Conservation (phyloP, 2,888 invertebrate genomes). For the Eudemis profundana region DNA sequence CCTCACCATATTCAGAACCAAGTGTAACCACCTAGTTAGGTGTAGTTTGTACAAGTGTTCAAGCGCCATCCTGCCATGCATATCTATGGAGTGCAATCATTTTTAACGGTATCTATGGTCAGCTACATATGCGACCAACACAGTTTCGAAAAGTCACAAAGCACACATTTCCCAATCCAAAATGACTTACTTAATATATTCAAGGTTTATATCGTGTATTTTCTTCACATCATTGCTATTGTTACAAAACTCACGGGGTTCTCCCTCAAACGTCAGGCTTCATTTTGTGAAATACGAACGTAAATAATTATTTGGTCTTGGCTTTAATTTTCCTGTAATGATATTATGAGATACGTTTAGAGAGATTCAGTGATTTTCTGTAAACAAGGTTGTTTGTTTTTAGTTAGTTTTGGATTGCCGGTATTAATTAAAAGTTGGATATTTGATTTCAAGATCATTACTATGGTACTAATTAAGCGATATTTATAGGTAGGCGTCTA, state of each 20-base stretch:
- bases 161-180: neutral
- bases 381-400: neutral
- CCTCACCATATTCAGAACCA: neutral
- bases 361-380: constrained; percentile 21
- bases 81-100: neutral
- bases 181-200: neutral
- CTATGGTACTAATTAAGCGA: neutral
- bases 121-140: neutral
- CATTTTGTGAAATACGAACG: constrained; percentile 4
- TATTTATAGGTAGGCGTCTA: neutral
- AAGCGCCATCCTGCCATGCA: neutral
- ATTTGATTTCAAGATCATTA: neutral
- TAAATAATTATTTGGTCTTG: constrained; percentile 23
- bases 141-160: neutral
- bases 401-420: neutral
- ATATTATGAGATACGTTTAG: constrained; percentile 27
- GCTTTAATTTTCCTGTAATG: constrained; percentile 17
- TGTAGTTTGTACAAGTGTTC: neutral
- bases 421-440: neutral
- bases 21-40: neutral
- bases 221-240: neutral
- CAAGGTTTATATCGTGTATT: neutral
- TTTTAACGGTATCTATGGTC: neutral
- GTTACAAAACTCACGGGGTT: constrained; percentile 13
- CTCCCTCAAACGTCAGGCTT: constrained; percentile 1